Evolutionary conservation across 2,797 vertebrate genomes (phyloP).

Genomic region (Mormyrops boulengeri): DNA sequence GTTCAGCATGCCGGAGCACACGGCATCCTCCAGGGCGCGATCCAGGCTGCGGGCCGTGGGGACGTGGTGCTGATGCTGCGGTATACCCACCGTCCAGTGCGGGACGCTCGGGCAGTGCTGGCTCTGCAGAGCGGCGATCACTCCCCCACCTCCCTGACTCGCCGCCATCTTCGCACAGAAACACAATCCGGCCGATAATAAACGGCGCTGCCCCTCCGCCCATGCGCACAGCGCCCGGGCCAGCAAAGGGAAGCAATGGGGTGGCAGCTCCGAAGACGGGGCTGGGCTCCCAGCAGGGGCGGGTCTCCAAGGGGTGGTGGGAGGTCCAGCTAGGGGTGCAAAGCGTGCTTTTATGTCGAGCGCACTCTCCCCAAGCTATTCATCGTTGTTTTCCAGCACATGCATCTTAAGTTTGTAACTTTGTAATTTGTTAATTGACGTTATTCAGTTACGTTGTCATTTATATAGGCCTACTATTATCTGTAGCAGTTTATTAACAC

Average conservation of each 20-base stretch:
- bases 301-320: constrained; percentile 29
- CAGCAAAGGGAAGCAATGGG: constrained; percentile 36
- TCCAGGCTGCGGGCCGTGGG: constrained; percentile 84
- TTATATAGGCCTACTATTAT: neutral
- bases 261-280: constrained; percentile 37
- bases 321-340: neutral
- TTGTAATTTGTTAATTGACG: neutral
- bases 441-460: neutral
- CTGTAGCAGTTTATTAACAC: neutral
- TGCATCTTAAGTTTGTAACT: neutral
- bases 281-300: constrained; percentile 31
- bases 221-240: constrained; percentile 45
- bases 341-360: neutral
- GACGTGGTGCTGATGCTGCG: constrained; percentile 68
- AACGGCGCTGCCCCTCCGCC: constrained; percentile 57
- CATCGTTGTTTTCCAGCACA: neutral
- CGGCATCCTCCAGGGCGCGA: constrained; percentile 87
- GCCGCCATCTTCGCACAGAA: constrained; percentile 82
- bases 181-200: constrained; percentile 62
- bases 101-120: constrained; percentile 69
- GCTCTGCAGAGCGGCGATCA: constrained; percentile 59
- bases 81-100: constrained; percentile 69
- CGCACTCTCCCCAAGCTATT: neutral
- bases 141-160: constrained; percentile 78
- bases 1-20: constrained; percentile 81